Percentiles rank a stretch among this genome's conserved stretches.
Evolutionary conservation across 2,797 vertebrate genomes (phyloP).

Genomic region (Acanthurus lineatus): DNA sequence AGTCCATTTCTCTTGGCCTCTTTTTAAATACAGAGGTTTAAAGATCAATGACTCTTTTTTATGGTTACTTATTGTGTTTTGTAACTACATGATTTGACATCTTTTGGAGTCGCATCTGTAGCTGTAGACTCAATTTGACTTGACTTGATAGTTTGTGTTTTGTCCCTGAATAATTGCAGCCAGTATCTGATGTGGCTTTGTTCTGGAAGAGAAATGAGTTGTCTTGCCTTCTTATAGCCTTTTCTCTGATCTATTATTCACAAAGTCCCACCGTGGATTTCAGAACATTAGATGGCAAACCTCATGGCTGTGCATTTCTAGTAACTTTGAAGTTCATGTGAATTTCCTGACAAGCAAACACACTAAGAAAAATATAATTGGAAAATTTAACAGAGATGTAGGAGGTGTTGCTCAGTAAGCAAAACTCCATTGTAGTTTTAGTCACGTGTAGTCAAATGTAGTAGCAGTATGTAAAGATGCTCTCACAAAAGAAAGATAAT

Average conservation of each 20-base stretch:
- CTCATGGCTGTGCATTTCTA: slow-evolving; percentile 32
- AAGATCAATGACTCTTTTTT: not conserved
- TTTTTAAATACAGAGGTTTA: not conserved
- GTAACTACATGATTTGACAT: not conserved
- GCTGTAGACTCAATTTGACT: slow-evolving; percentile 8
- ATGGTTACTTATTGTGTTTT: not conserved
- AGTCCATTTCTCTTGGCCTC: not conserved
- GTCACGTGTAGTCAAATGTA: not conserved
- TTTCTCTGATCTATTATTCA: slow-evolving; percentile 77
- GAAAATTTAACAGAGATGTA: not conserved
- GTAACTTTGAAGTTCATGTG: slow-evolving; percentile 24
- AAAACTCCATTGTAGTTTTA: not conserved
- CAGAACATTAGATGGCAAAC: slow-evolving; percentile 40
- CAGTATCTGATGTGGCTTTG: slow-evolving; percentile 25
- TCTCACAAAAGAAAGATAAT: slow-evolving; percentile 1
- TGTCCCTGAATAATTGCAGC: slow-evolving; percentile 16
- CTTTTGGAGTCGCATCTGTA: not conserved
- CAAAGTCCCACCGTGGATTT: slow-evolving; percentile 48
- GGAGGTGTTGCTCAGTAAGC: not conserved
- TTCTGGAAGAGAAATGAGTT: slow-evolving; percentile 13
- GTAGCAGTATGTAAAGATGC: not conserved
- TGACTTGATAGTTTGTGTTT: slow-evolving; percentile 4
- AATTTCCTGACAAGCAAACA: slow-evolving; percentile 19
- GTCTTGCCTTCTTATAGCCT: slow-evolving; percentile 35
- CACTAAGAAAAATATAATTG: not conserved